Evolutionary conservation across 1,140 invertebrate genomes (phyloP), one percentile per base, ranked within the genome.

Genomic region (Latrodectus geometricus): DNA sequence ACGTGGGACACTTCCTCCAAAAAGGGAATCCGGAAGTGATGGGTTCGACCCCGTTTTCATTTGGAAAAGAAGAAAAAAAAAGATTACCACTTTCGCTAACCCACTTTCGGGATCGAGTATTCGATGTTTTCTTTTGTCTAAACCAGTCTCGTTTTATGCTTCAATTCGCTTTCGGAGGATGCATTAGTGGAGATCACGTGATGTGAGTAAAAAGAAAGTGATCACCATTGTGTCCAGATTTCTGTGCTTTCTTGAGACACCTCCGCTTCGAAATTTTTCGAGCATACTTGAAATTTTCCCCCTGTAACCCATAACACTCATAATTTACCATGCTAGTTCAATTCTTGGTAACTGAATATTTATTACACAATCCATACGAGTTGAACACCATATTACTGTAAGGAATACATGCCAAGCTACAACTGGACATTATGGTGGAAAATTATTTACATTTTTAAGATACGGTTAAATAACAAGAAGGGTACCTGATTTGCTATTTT

Each of bases 11-110:
- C 80, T 83, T 83, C 80, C 80, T 83, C 56, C 61, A 83, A 83
- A 83, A 74, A 20, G 80, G 80, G 80, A 83, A 83, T 83, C 80
- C 80, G 80, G 80, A 83, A 83, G 72, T 74, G 80, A 83, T 83
- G 80, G 52, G 35, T 52, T 74, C 80, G 69, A 83, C 80, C 80
- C 80, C 69, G 35, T 83, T 83, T 83, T 74, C 70, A 15, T 35
- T 35, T 35, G 35, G 35, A 35, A 35, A 35, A 35, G 35, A 35
- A 61, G 54, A 61, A 61, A 61, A 61, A 35, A 35, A 35, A 35
- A 35, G 35, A 35, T 35, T 74, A 83, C 80, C 80, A 83, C 80
- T 83, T 83, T 83, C 80, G 21, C 80, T 83, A 83, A 83, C 80
- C 80, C 70, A 83, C 70, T 83, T 83, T 54, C 21, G 17, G 54